Evolutionary conservation across 2,888 invertebrate species (phyloP).

Genomic region (Coleophora deauratella): DNA sequence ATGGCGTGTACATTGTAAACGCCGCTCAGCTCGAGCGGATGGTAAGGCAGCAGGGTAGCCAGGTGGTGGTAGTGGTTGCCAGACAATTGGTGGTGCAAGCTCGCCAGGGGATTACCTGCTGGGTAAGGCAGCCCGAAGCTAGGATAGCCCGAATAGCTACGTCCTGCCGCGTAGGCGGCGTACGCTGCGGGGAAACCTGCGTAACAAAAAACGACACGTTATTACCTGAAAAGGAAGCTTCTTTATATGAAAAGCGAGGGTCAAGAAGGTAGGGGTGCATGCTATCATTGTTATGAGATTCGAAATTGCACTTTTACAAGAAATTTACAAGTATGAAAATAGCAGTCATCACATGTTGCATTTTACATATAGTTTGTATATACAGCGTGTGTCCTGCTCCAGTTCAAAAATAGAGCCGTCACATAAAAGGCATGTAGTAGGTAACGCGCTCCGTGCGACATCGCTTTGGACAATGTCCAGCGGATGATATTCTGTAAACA

Average conservation of each 20-base stretch:
- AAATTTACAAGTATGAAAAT: conserved; percentile 7
- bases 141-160: conserved; percentile 97
- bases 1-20: conserved; percentile 84
- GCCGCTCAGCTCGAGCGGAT: conserved; percentile 78
- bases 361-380: conserved; percentile 10
- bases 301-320: too few species aligned
- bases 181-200: conserved; percentile 96
- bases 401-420: conserved; percentile 58
- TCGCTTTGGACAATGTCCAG: conserved; percentile 65
- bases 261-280: conserved; percentile 42
- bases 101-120: conserved; percentile 93
- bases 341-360: conserved; percentile 26
- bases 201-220: conserved; percentile 52
- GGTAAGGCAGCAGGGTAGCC: conserved; percentile 77
- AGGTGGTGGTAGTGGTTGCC: conserved; percentile 76
- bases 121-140: conserved; percentile 98
- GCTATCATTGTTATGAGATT: conserved; percentile 22
- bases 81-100: conserved; percentile 83
- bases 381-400: conserved; percentile 23
- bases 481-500: conserved; percentile 58
- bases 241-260: conserved; percentile 31
- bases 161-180: conserved; percentile 96
- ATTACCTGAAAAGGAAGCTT: conserved; percentile 20
- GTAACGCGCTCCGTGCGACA: conserved; percentile 48
- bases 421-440: conserved; percentile 54